Base-by-base conservation (phyloP, 1,140 invertebrate genomes). In the Sipha flava region DNA sequence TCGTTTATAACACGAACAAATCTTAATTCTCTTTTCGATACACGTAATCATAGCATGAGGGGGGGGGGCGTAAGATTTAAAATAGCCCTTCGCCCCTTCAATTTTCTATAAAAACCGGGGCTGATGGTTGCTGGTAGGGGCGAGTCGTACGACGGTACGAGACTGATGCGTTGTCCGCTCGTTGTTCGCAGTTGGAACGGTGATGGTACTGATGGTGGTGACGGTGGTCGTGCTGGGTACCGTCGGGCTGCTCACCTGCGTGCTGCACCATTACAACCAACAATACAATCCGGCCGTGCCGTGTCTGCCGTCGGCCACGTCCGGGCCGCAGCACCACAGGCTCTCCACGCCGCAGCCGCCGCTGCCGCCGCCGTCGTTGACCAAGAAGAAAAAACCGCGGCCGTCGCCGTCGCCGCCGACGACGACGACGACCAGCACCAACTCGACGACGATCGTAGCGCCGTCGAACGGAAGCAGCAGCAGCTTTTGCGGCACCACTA, bases 201-300 rank as follows among this genome's bases (percentile, higher is more conserved):
- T 77, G 73, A 77, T 77, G 73, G 73, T 77, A 77, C 73, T 77
- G 47, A 77, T 77, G 73, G 73, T 77, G 73, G 73, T 77, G 73
- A 77, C 73, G 73, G 73, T 77, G 52, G 73, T 54, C 73, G 73
- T 77, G 49, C 7, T 77, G 73, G 73, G 73, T 77, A 77, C 73
- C 43, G 73, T 77, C 73, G 72, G 72, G 49, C 72, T 75, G 72
- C 72, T 75, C 72, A 75, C 72, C 37, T 75, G 72, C 72, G 72
- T 75, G 52, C 72, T 75, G 72, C 72, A 75, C 40, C 72, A 57
- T 34, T 75, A 75, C 72, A 75, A 75, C 29, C 72, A 75, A 57
- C 72, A 75, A 57, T 57, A 75, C 72, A 75, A 75, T 57, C 52
- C 49, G 31, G 23, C 72, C 49, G 72, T 57, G 34, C 49, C 47